Evolutionary conservation across 2,113 vertebrate genomes (phyloP).

Genomic region (Ramphastos sulfuratus): DNA sequence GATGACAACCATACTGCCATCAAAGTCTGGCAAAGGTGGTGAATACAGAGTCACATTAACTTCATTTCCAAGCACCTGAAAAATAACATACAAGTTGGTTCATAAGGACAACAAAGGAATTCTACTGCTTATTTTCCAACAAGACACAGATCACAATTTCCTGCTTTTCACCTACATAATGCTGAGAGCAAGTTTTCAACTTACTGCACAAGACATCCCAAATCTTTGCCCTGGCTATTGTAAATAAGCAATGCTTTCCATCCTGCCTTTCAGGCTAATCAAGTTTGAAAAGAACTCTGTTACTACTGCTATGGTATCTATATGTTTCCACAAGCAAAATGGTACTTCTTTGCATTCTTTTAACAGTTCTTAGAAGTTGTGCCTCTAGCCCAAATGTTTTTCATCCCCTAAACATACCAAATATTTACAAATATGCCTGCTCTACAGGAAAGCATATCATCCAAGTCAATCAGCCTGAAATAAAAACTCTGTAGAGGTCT

Average conservation of each 20-base stretch:
- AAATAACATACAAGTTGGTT: neutral
- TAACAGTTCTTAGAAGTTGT: neutral
- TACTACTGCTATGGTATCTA: neutral
- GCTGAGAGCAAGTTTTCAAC: neutral
- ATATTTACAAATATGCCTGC: neutral
- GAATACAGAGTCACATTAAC: constrained; percentile 85
- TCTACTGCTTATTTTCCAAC: neutral
- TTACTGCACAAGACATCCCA: neutral
- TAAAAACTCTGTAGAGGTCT: neutral
- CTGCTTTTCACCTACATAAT: neutral
- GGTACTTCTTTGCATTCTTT: neutral
- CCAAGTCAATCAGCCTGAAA: neutral
- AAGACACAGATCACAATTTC: neutral
- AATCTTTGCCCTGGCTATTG: neutral
- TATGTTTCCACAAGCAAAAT: neutral
- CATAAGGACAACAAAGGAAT: neutral
- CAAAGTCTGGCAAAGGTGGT: constrained; percentile 77
- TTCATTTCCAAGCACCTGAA: constrained; percentile 77
- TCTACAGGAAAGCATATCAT: neutral
- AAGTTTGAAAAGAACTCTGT: neutral
- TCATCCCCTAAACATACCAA: neutral
- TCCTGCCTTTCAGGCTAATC: neutral
- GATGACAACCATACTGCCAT: constrained; percentile 88
- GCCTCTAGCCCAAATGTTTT: neutral
- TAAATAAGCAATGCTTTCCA: neutral